Percentiles rank a stretch among this genome's conserved stretches.
Conservation (phyloP, 2,113 vertebrate genomes). For the Solea solea region DNA sequence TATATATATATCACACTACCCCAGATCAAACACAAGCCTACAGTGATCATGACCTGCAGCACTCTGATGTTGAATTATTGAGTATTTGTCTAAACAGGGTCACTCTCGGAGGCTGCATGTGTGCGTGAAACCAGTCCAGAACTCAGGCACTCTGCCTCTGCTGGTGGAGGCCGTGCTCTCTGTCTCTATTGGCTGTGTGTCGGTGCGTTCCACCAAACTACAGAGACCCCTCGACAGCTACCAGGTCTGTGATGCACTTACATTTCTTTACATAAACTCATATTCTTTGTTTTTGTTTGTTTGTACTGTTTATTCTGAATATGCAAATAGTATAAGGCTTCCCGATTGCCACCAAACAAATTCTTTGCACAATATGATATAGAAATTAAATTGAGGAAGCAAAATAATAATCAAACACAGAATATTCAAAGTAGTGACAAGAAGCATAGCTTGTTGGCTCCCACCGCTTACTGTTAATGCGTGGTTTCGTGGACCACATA, state of each 20-base stretch:
- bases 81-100: conserved; percentile 81
- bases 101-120: conserved; percentile 96
- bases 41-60: neutral
- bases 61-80: conserved; percentile 22
- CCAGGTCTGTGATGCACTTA: conserved; percentile 84
- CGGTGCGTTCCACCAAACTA: conserved; percentile 91
- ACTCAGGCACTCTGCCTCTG: conserved; percentile 93
- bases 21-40: neutral
- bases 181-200: conserved; percentile 93
- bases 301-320: too few relatives aligned
- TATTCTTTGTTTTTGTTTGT: neutral
- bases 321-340: too few relatives aligned
- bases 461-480: too few relatives aligned
- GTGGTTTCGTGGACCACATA: too few relatives aligned
- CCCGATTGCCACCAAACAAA: too few relatives aligned
- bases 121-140: conserved; percentile 90
- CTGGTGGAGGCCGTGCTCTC: conserved; percentile 94
- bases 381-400: too few relatives aligned
- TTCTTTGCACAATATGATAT: too few relatives aligned
- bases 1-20: neutral
- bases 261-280: neutral
- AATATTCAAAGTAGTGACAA: too few relatives aligned
- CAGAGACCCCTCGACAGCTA: conserved; percentile 97
- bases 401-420: too few relatives aligned
- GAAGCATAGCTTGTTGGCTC: too few relatives aligned